These are phyloP conservation scores for Acanthosepion pharaonis DNA, from an alignment of 2,888 invertebrate species.

Conservation along the genomic window DNA sequence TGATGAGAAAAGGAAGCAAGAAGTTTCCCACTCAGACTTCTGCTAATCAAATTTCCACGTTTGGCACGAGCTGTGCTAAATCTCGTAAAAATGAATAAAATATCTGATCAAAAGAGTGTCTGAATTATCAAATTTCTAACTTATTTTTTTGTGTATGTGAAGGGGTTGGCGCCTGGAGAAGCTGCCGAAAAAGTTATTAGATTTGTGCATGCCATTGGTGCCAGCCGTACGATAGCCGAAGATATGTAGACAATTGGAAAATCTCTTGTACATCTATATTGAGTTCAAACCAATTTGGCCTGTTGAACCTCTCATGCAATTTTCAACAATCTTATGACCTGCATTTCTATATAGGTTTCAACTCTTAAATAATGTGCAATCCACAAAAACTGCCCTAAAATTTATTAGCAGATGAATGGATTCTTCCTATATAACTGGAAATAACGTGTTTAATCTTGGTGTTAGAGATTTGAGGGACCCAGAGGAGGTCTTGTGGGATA, in stretches of 20 bases:
- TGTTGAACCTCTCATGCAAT: background rate
- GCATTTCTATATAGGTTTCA: background rate
- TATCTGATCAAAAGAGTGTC: background rate
- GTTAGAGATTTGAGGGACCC: background rate
- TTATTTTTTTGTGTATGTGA: background rate
- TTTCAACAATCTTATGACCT: background rate
- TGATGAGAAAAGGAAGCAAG: background rate
- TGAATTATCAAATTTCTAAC: background rate
- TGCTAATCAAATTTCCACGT: background rate
- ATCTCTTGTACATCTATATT: background rate
- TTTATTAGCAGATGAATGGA: background rate
- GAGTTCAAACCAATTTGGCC: background rate
- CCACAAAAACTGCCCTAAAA: background rate
- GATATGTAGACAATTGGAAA: constrained; percentile 1
- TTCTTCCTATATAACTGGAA: background rate
- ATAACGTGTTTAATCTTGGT: background rate
- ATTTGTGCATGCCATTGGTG: background rate
- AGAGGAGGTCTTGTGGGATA: background rate
- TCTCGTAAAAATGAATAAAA: background rate
- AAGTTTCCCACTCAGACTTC: background rate
- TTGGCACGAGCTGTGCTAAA: background rate
- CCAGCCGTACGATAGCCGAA: background rate
- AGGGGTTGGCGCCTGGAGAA: background rate
- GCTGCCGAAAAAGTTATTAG: background rate
- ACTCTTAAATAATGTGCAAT: background rate